A percentile compares a stretch with the other conserved stretches of the same genome.
Evolutionary conservation across 2,888 invertebrate genomes (phyloP).

Genomic region (Leucoma salicis): DNA sequence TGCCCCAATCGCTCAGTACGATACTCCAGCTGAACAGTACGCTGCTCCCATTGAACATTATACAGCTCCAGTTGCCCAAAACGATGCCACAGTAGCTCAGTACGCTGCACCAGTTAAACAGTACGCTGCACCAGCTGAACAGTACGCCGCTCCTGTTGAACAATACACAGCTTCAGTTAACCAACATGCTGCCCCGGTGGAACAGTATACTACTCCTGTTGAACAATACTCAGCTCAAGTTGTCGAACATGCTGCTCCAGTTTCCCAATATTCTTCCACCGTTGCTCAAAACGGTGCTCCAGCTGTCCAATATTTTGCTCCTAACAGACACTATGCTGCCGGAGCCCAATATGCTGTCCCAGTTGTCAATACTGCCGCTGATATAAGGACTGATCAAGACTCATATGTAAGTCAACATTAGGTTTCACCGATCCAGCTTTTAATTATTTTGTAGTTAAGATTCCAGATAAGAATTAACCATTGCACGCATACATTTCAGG

Average conservation of each 20-base stretch:
- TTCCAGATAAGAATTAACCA: neutral
- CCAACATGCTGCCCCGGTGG: neutral
- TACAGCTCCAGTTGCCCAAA: neutral
- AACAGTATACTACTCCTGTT: neutral
- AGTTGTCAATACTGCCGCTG: no score
- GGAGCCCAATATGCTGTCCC: no score
- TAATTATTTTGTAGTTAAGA: no score
- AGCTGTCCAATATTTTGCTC: neutral
- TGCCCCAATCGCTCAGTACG: neutral
- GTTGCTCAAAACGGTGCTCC: neutral
- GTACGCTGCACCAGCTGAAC: neutral
- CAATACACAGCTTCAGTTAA: no score
- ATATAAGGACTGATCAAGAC: neutral
- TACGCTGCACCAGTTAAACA: neutral
- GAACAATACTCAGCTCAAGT: neutral
- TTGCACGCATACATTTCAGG: slow-evolving; percentile 31
- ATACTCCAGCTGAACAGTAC: neutral
- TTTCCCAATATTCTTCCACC: neutral
- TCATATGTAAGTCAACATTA: neutral
- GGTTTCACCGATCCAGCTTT: no score
- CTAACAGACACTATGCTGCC: neutral
- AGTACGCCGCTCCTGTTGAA: no score
- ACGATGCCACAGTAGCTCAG: neutral
- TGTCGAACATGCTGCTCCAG: neutral
- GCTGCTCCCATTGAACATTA: neutral